Evolutionary conservation across 2,113 vertebrate species (phyloP), one percentile per base, ranked within the genome.

Genomic region (Carassius carassius): DNA sequence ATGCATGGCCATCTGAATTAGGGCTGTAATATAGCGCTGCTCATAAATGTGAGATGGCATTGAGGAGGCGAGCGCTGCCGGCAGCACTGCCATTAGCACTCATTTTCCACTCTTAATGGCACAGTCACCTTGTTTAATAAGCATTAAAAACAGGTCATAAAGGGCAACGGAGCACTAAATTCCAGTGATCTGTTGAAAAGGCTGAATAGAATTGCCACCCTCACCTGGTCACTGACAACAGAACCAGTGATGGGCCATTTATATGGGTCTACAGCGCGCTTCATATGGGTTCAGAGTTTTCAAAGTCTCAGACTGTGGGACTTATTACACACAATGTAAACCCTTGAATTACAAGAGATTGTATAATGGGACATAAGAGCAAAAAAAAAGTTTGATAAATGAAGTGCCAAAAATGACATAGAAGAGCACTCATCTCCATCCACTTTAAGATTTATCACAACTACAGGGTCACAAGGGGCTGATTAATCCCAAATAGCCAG

Each of bases 61-160:
- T 75, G 82, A 72, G 80, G 44, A 77, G 75, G 75, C 47, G 23
- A 41, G 35, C 2, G 5, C 77, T 62, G 54, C 29, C 62, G 69
- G 51, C 75, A 58, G 54, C 67, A 72, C 12, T 0, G 6, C 85
- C 84, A 86, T 88, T 86, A 88, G 44, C 32, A 65, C 82, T 88
- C 72, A 86, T 88, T 86, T 86, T 78, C 41, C 51, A 86, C 41
- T 78, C 41, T 35, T 86, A 82, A 84, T 81, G 85, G 89, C 89
- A 84, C 88, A 88, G 91, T 88, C 90, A 91, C 92, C 91, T 92
- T 92, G 92, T 93, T 93, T 93, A 93, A 93, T 92, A 92, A 92
- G 89, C 91, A 89, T 90, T 86, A 89, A 91, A 92, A 93, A 94
- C 91, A 93, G 93, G 91, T 91, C 91, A 88, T 93, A 90, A 93